Evolutionary conservation across 2,113 vertebrate genomes (phyloP), one percentile per base, ranked within the genome.

Genomic region (Microcebus murinus): DNA sequence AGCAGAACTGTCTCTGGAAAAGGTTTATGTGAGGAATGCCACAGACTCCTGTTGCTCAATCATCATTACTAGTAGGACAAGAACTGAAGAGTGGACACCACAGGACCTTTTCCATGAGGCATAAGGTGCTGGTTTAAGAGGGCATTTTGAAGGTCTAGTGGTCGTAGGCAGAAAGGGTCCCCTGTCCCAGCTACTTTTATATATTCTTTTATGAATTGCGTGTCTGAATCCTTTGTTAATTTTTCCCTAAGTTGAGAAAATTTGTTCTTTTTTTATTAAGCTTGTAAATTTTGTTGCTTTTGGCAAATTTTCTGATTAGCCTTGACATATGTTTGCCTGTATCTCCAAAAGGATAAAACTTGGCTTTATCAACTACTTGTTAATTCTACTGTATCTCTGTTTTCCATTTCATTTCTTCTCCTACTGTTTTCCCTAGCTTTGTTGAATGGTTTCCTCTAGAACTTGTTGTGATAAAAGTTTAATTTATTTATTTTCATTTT

Each of bases 401-500:
- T 77, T 92, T 76, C 18, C 45, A 27, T 48, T 45, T 68, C 34
- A 13, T 34, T 89, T 55, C 0, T 48, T 70, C 45, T 59, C 42
- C 67, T 87, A 29, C 48, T 84, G 11, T 86, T 91, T 89, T 68
- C 12, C 6, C 21, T 23, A 55, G 14, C 48, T 55, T 79, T 79
- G 61, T 39, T 90, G 52, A 57, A 77, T 50, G n/a, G 15, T 52
- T 86, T 67, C 21, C 68, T 61, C 39, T 31, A 85, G 90, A 91
- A 27, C 20, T 48, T 71, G 52, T 90, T 77, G 34, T 65, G 52
- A 61, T 34, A 9, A 92, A 83, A 79, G 27, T 50, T 61, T 68
- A 74, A 73, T 77, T 91, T 34, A 80, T 88, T 92, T 96, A 27
- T 85, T 95, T 88, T 81, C 45, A 48, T 84, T 70, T 55, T 90